Percentiles rank a stretch among this genome's conserved stretches.
These are phyloP conservation scores for Spizaetus ornatus DNA, from an alignment of 2,113 vertebrate species.

Conservation along the genomic window DNA sequence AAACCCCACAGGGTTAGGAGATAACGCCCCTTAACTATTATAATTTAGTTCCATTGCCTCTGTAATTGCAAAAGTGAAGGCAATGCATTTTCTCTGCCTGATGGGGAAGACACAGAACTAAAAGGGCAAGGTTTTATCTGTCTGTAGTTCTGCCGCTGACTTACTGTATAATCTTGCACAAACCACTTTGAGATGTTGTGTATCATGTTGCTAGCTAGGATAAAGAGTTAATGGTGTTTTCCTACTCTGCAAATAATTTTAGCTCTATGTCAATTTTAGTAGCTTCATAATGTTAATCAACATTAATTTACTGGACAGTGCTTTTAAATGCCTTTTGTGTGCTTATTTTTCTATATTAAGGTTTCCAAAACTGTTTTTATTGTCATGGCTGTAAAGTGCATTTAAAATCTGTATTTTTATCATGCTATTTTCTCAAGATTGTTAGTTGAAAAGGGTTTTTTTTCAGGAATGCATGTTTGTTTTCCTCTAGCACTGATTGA, in stretches of 20 bases:
- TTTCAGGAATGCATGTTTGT: not conserved
- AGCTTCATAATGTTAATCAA: not conserved
- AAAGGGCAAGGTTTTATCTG: conserved; percentile 8
- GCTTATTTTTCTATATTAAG: not conserved
- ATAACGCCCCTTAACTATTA: not conserved
- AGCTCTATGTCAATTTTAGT: not conserved
- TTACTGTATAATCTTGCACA: not conserved
- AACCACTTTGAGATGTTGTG: not conserved
- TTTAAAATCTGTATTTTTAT: not conserved
- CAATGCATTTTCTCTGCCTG: conserved; percentile 9
- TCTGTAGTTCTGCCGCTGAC: not conserved
- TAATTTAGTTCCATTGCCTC: conserved; percentile 20
- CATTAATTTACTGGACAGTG: not conserved
- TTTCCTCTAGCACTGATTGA: not conserved
- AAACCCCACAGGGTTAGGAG: not conserved
- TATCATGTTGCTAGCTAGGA: not conserved
- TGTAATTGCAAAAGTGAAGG: conserved; percentile 30
- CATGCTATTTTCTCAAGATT: not conserved
- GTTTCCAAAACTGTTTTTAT: not conserved
- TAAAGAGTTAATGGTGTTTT: not conserved
- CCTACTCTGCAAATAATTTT: not conserved
- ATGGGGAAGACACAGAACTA: not conserved
- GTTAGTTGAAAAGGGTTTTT: not conserved
- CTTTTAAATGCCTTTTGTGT: not conserved
- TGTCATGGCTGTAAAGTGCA: not conserved